A percentile compares a stretch with the other conserved stretches of the same genome.
These are phyloP conservation scores for Cynodonichthys magdalenae DNA, from an alignment of 2,797 vertebrate species.

Conservation along the genomic window DNA sequence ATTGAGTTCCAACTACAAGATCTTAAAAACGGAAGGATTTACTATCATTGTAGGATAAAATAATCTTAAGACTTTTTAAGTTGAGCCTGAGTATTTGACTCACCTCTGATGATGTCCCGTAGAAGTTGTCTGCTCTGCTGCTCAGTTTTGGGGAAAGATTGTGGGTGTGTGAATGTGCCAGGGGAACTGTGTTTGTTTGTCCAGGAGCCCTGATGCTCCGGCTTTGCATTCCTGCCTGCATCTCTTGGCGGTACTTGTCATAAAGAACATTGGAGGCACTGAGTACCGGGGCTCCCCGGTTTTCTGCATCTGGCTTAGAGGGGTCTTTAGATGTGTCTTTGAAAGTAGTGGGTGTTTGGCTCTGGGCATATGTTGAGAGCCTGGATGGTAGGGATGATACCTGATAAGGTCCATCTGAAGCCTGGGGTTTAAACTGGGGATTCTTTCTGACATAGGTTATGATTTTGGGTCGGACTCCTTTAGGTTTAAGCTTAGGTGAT, in stretches of 20 bases:
- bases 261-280: slow-evolving; percentile 85
- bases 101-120: slow-evolving; percentile 72
- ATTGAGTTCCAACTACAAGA: not conserved
- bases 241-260: slow-evolving; percentile 91
- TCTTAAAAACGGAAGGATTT: not conserved
- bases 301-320: slow-evolving; percentile 42
- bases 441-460: slow-evolving; percentile 96
- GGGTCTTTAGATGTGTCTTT: slow-evolving; percentile 57
- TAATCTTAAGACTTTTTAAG: not conserved
- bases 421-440: slow-evolving; percentile 87
- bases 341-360: slow-evolving; percentile 57
- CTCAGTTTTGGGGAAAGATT: slow-evolving; percentile 84
- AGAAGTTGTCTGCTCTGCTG: slow-evolving; percentile 84
- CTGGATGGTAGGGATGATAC: slow-evolving; percentile 85
- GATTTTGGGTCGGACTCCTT: slow-evolving; percentile 96
- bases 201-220: slow-evolving; percentile 87
- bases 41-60: not conserved
- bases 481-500: slow-evolving; percentile 88
- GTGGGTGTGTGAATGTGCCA: slow-evolving; percentile 69
- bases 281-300: slow-evolving; percentile 73
- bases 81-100: slow-evolving; percentile 25
- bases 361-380: slow-evolving; percentile 73
- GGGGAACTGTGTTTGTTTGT: slow-evolving; percentile 75
- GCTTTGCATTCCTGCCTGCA: slow-evolving; percentile 86
- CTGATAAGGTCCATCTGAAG: slow-evolving; percentile 81